Evolutionary conservation across 2,888 invertebrate species (phyloP).

Genomic region (Diachrysia chrysitis): DNA sequence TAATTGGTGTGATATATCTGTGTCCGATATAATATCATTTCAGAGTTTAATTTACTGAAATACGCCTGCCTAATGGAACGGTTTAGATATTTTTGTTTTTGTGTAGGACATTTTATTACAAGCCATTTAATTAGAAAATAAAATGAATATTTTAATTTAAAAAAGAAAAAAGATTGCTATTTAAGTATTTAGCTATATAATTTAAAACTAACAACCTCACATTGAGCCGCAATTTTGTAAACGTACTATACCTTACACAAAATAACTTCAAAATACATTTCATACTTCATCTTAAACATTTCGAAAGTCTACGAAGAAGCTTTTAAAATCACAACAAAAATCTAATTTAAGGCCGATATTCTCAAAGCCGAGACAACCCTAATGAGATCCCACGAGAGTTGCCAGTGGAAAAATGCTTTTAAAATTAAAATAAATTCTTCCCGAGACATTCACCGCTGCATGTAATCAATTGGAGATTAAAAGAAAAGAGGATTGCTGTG

Average conservation of each 20-base stretch:
- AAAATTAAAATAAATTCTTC: conserved; percentile 79
- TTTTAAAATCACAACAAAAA: conserved; percentile 54
- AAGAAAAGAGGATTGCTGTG: conserved; percentile 70
- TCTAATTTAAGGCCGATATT: conserved; percentile 52
- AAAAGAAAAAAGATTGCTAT: too few species aligned
- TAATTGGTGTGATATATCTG: background rate
- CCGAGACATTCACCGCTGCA: conserved; percentile 62
- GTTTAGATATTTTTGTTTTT: background rate
- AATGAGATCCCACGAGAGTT: conserved; percentile 79
- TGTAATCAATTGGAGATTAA: conserved; percentile 80
- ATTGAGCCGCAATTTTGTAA: background rate
- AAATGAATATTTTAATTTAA: too few species aligned
- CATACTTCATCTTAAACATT: conserved; percentile 8
- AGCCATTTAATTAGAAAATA: background rate
- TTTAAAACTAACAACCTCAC: background rate
- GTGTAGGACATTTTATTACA: background rate
- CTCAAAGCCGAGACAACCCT: conserved; percentile 57
- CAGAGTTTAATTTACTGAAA: background rate
- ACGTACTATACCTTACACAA: too few species aligned
- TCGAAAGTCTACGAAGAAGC: conserved; percentile 23
- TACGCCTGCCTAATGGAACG: background rate
- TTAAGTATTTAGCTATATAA: too few species aligned
- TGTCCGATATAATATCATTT: background rate
- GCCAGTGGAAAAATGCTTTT: conserved; percentile 71
- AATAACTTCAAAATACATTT: background rate